phyloP scores from a whole-genome alignment of 37 sponge, comb jelly and placozoan genomes.

The Chondrilla cf. caribensis region DNA sequence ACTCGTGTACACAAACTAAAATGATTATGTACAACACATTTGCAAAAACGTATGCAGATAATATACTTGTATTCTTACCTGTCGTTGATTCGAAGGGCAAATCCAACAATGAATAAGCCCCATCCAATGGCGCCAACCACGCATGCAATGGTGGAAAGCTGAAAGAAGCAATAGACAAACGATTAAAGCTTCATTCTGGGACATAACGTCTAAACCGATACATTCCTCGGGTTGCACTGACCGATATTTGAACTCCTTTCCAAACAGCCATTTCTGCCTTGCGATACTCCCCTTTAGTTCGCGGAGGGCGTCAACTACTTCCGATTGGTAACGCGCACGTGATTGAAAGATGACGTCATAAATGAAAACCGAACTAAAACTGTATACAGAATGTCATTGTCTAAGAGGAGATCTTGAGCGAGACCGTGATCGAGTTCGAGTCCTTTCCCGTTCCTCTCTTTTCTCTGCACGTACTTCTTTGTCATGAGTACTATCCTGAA shows the following conservation, averaged over 20 bases:
- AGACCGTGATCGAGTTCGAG: not conserved
- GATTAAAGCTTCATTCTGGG: no score
- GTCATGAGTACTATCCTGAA: not conserved
- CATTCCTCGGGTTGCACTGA: no score
- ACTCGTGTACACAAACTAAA: no score
- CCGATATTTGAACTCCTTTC: not conserved
- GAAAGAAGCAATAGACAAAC: not conserved
- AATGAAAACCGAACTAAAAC: not conserved
- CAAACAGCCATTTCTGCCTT: not conserved
- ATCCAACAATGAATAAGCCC: slow-evolving; percentile 16
- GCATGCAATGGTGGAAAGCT: slow-evolving; percentile 4
- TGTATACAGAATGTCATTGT: not conserved
- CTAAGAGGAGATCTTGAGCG: not conserved
- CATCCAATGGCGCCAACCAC: slow-evolving; percentile 7
- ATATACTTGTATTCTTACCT: not conserved
- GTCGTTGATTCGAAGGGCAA: slow-evolving; percentile 14
- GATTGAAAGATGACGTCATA: not conserved
- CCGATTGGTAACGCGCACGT: not conserved
- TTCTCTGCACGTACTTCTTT: not conserved
- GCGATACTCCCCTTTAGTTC: not conserved
- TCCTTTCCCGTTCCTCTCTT: not conserved
- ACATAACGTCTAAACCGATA: no score
- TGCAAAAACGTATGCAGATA: no score
- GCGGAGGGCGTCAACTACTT: not conserved
- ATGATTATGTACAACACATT: no score